phyloP scores from a whole-genome alignment of 2,888 invertebrate species.

The Lagria hirta region DNA sequence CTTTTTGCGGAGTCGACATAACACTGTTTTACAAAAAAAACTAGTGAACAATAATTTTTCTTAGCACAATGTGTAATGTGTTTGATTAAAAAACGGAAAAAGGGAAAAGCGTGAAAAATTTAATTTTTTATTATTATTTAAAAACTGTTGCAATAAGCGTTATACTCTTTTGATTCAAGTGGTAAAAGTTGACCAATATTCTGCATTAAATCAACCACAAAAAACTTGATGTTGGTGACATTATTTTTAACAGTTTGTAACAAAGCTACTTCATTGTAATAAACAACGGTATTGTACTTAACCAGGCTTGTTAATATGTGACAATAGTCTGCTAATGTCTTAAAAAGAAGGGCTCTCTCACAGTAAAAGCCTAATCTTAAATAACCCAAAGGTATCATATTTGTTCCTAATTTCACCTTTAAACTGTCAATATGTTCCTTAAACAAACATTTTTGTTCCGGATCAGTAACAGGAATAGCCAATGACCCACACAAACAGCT shows the following conservation, averaged over 20 bases:
- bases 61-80: too few relatives aligned
- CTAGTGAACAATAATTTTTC: too few relatives aligned
- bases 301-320: conserved; percentile 55
- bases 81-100: too few relatives aligned
- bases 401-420: conserved; percentile 49
- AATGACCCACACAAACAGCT: conserved; percentile 41
- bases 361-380: conserved; percentile 56
- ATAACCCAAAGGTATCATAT: conserved; percentile 57
- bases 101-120: background rate
- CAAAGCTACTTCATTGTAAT: conserved; percentile 51
- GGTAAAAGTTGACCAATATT: conserved; percentile 52
- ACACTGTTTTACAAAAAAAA: too few relatives aligned
- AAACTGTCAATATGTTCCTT: conserved; percentile 40
- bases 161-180: conserved; percentile 49
- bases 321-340: conserved; percentile 57
- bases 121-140: background rate
- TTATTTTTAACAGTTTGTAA: conserved; percentile 19
- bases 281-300: conserved; percentile 43
- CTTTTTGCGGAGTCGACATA: too few relatives aligned
- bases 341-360: conserved; percentile 58
- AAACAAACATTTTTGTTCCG: conserved; percentile 33
- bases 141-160: conserved; percentile 48
- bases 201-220: conserved; percentile 55
- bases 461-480: too few relatives aligned
- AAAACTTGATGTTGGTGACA: conserved; percentile 43